Evolutionary conservation across 2,797 vertebrate species (phyloP), one percentile per base, ranked within the genome.

Genomic region (Clarias laeviceps): DNA sequence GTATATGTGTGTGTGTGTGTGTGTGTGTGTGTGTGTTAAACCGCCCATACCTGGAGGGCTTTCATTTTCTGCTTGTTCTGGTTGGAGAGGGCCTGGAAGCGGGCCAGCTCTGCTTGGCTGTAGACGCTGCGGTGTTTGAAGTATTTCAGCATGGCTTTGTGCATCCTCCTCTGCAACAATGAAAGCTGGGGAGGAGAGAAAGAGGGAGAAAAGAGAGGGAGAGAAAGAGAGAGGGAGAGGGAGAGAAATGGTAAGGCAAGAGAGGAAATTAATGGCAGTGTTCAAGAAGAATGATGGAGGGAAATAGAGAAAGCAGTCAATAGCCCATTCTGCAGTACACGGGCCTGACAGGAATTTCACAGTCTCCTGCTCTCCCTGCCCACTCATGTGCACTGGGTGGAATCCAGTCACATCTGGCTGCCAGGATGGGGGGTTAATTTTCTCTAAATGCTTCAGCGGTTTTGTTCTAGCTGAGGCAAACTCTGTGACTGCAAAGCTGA

Each of bases 371-470:
- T 98, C 98, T 97, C 95, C 97, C 97, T 97, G 96, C 96, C 97
- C 97, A 97, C 97, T 99, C 98, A 98, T 99, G 98, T 96, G 98
- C 97, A 99, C 95, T 99, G 97, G 96, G 97, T 97, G 97, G 98
- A 98, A 99, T 97, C 98, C 97, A 98, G 98, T 98, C 98, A 99
- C 98, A 99, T 99, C 98, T 99, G 98, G 98, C 98, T 97, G 97
- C 98, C 97, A 99, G 97, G 97, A 99, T 99, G 98, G 98, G 98
- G 98, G 98, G 98, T 99, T 99, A 99, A 99, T 99, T 99, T 99
- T 99, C 98, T 99, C 98, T 99, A 97, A 99, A 99, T 99, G 98
- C 98, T 98, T 99, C 98, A 99, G 97, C 96, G 97, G 97, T 99
- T 99, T 99, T 99, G 98, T 99, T 99, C 98, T 99, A 97, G 98